Evolutionary conservation across 35 echinoderm and acorn worm genomes (phyloP).

Genomic region (Amphiura filiformis): DNA sequence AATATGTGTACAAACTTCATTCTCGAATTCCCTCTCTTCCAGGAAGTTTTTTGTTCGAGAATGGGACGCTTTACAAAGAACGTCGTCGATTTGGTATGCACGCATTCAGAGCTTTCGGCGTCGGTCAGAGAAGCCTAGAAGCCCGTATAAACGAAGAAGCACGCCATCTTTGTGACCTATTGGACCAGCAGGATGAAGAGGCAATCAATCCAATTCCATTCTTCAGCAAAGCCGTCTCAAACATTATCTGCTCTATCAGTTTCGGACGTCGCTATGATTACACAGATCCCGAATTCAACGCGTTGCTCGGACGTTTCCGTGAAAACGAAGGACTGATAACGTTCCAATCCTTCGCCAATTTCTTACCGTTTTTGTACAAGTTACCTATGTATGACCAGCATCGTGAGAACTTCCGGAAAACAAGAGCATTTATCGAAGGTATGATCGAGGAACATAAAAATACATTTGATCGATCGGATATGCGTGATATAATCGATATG

Average conservation of each 20-base stretch:
- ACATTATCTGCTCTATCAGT: slow-evolving; percentile 66
- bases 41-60: not conserved
- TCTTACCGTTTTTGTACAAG: not conserved
- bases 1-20: too few species aligned
- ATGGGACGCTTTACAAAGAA: slow-evolving; percentile 43
- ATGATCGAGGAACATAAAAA: slow-evolving; percentile 32
- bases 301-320: not conserved
- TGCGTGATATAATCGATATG: slow-evolving; percentile 56
- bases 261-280: slow-evolving; percentile 72
- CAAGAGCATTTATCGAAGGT: slow-evolving; percentile 14
- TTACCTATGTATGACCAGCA: not conserved
- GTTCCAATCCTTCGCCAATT: not conserved
- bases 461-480: slow-evolving; percentile 42
- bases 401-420: slow-evolving; percentile 2
- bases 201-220: slow-evolving; percentile 25
- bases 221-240: slow-evolving; percentile 46
- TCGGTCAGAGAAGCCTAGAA: slow-evolving; percentile 72
- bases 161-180: not conserved
- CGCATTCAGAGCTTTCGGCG: slow-evolving; percentile 53
- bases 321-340: not conserved
- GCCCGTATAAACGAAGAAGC: slow-evolving; percentile 67
- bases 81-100: slow-evolving; percentile 47
- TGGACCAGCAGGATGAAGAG: not conserved
- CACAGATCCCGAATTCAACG: slow-evolving; percentile 40
- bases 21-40: too few species aligned